Percentiles rank a stretch among this genome's conserved stretches.
Evolutionary conservation across 2,888 invertebrate species (phyloP).

Genomic region (Orthonevra nobilis): DNA sequence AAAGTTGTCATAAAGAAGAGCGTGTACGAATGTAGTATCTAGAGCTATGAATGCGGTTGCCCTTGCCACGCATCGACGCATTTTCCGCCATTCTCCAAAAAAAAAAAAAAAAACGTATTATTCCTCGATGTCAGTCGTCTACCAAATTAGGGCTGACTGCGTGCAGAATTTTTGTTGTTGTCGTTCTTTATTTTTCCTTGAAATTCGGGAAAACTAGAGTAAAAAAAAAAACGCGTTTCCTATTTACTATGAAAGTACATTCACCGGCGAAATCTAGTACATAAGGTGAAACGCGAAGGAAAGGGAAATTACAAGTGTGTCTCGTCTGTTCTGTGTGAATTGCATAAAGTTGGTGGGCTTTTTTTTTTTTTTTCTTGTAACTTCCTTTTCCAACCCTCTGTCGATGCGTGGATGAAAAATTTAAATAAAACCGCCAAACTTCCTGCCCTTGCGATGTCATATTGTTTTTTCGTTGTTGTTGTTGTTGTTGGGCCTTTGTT

Average conservation of each 20-base stretch:
- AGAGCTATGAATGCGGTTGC: slow-evolving; percentile 24
- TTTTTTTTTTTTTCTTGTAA: slow-evolving; percentile 7
- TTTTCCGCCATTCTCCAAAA: slow-evolving; percentile 70
- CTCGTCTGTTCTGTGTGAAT: slow-evolving; percentile 30
- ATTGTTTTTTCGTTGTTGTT: slow-evolving; percentile 4
- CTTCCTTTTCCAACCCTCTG: slow-evolving; percentile 34
- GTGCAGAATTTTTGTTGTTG: slow-evolving; percentile 42
- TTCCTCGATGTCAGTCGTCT: slow-evolving; percentile 54
- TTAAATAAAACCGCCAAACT: slow-evolving; percentile 56
- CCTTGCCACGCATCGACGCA: slow-evolving; percentile 70
- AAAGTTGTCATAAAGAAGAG: slow-evolving; percentile 4
- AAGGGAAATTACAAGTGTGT: slow-evolving; percentile 38
- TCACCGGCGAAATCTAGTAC: slow-evolving; percentile 48
- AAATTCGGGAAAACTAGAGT: slow-evolving; percentile 22
- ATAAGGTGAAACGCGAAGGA: slow-evolving; percentile 37
- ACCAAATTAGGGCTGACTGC: slow-evolving; percentile 44
- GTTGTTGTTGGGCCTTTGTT: slow-evolving; percentile 12
- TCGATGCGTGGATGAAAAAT: slow-evolving; percentile 48
- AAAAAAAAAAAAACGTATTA: slow-evolving; percentile 43
- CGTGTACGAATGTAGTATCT: neutral
- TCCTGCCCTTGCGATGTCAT: slow-evolving; percentile 32
- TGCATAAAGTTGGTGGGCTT: slow-evolving; percentile 40
- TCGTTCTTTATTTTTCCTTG: slow-evolving; percentile 13
- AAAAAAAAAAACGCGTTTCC: slow-evolving; percentile 30
- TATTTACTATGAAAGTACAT: slow-evolving; percentile 40